These are phyloP conservation scores for Pterocles orientalis DNA, from an alignment of 2,113 vertebrate genomes.

Conservation along the genomic window DNA sequence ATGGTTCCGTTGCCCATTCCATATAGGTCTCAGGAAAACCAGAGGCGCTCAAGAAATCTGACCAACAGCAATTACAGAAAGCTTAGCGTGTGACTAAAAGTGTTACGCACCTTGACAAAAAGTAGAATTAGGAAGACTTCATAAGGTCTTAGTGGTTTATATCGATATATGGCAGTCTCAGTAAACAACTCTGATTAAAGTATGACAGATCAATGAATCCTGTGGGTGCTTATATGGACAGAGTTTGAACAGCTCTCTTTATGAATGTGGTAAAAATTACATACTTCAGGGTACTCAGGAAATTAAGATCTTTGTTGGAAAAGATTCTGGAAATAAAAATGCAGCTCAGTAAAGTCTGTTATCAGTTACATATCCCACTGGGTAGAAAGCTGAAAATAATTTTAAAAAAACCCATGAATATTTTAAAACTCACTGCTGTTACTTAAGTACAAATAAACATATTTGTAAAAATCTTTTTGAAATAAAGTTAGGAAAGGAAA, in stretches of 20 bases:
- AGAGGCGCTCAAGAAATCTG: neutral
- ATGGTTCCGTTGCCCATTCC: neutral
- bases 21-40: neutral
- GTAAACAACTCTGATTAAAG: conserved; percentile 17
- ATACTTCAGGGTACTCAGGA: neutral
- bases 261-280: neutral
- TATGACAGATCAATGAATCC: neutral
- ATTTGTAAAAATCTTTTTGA: neutral
- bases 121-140: neutral
- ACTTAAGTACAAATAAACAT: neutral
- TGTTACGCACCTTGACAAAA: neutral
- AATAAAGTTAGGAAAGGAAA: neutral
- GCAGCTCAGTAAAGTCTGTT: neutral
- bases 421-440: neutral
- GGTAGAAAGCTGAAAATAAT: neutral
- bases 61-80: neutral
- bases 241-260: neutral
- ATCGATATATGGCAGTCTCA: neutral
- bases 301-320: neutral
- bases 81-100: neutral
- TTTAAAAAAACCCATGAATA: neutral
- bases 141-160: neutral
- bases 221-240: neutral
- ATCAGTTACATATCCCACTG: neutral
- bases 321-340: neutral